These are phyloP conservation scores for Cephus nigrinus DNA, from an alignment of 2,888 invertebrate genomes.

Conservation along the genomic window DNA sequence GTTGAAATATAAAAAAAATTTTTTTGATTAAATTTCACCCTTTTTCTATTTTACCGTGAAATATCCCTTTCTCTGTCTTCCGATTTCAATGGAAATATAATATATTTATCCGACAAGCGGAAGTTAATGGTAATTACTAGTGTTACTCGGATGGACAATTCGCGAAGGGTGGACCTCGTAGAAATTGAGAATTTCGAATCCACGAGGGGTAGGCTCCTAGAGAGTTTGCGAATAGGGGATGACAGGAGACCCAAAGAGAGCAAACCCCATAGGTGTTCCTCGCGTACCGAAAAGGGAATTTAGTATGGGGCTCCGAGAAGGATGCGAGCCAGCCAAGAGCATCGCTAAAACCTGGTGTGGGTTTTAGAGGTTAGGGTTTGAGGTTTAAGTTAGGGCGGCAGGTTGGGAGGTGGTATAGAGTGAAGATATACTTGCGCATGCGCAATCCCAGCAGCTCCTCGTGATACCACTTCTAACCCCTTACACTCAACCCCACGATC, in stretches of 20 bases:
- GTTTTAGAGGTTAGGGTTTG: background rate
- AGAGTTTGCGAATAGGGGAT: background rate
- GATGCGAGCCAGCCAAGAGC: background rate
- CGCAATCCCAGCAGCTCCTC: background rate
- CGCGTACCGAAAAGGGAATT: background rate
- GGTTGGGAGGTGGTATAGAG: background rate
- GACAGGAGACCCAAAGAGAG: background rate
- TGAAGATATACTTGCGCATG: background rate
- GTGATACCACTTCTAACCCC: background rate
- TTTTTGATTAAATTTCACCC: background rate
- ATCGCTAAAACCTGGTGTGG: background rate
- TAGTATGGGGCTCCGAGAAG: background rate
- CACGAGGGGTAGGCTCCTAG: background rate
- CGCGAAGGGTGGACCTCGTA: background rate
- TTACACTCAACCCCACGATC: background rate
- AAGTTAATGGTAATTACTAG: background rate
- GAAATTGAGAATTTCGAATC: background rate
- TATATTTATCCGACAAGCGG: too few species aligned
- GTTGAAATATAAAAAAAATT: background rate
- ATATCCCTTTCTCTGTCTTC: background rate
- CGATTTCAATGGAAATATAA: too few species aligned
- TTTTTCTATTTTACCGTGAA: background rate
- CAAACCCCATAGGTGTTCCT: background rate
- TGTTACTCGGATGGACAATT: background rate
- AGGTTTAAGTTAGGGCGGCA: background rate